These are phyloP conservation scores for Formica aserva DNA, from an alignment of 2,888 invertebrate species.

Conservation along the genomic window DNA sequence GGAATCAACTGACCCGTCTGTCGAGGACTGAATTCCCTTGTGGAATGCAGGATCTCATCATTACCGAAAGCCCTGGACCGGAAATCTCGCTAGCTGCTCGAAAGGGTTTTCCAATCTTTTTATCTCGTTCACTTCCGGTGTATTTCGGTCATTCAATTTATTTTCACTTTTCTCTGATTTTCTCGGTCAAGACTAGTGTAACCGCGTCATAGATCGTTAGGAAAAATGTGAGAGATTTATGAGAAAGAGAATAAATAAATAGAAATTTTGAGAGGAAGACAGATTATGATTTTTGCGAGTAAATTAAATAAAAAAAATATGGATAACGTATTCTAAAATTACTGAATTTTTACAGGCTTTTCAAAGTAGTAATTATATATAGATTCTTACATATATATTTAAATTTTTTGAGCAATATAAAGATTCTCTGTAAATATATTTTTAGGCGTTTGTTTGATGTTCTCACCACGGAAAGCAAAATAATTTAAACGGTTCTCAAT, in stretches of 20 bases:
- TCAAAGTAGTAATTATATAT: background rate
- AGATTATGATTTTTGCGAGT: background rate
- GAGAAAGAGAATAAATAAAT: slow-evolving; percentile 3
- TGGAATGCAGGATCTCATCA: slow-evolving; percentile 69
- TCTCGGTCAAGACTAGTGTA: background rate
- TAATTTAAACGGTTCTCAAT: background rate
- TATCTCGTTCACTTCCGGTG: slow-evolving; percentile 4
- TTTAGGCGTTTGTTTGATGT: background rate
- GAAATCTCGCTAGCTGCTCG: slow-evolving; percentile 68
- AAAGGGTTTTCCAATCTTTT: slow-evolving; percentile 25
- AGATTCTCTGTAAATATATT: background rate
- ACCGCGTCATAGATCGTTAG: background rate
- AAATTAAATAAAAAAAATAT: background rate
- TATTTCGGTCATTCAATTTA: slow-evolving; percentile 64
- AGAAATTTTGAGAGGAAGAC: background rate
- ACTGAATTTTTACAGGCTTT: background rate
- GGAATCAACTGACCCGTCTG: slow-evolving; percentile 33
- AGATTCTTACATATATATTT: background rate
- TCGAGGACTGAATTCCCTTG: slow-evolving; percentile 52
- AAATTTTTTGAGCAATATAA: background rate
- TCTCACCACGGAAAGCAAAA: background rate
- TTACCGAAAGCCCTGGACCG: slow-evolving; percentile 73
- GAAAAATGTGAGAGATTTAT: slow-evolving; percentile 11
- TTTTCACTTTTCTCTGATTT: slow-evolving; percentile 26
- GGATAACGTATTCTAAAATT: background rate